phyloP scores from a whole-genome alignment of 2,888 invertebrate species.

The Hydropsyche betteni region DNA sequence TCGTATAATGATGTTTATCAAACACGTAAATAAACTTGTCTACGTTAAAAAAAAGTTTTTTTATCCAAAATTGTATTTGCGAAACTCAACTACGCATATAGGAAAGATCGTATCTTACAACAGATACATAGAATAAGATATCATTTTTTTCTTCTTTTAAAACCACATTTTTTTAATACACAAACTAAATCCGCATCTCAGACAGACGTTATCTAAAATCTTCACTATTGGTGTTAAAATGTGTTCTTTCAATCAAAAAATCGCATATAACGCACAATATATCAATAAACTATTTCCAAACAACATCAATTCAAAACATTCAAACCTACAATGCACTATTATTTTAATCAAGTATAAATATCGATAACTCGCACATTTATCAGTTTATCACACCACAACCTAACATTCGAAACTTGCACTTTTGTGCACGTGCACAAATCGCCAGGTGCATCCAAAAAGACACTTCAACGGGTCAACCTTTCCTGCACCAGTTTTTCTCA shows the following conservation, averaged over 20 bases:
- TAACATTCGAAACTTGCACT: neutral
- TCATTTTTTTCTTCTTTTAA: neutral
- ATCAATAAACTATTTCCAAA: neutral
- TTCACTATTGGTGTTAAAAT: neutral
- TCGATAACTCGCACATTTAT: too few species aligned
- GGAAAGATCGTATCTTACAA: too few species aligned
- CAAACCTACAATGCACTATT: too few species aligned
- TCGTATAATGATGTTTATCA: too few species aligned
- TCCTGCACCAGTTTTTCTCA: conserved; percentile 1
- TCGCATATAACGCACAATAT: conserved; percentile 3
- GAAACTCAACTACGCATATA: too few species aligned
- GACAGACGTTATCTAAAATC: conserved; percentile 20
- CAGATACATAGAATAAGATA: neutral
- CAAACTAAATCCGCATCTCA: conserved; percentile 14
- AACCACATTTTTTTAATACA: neutral
- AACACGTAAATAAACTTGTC: too few species aligned
- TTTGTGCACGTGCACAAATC: conserved; percentile 14
- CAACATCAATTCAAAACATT: too few species aligned
- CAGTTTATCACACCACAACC: too few species aligned
- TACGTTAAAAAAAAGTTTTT: too few species aligned
- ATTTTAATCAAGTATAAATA: too few species aligned
- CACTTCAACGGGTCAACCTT: conserved; percentile 20
- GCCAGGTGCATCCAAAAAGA: conserved; percentile 25
- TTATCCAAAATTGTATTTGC: too few species aligned
- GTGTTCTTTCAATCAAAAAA: conserved; percentile 27